Base-by-base conservation (phyloP, 2,888 invertebrate species). In the Oxyteleia sp. region DNA sequence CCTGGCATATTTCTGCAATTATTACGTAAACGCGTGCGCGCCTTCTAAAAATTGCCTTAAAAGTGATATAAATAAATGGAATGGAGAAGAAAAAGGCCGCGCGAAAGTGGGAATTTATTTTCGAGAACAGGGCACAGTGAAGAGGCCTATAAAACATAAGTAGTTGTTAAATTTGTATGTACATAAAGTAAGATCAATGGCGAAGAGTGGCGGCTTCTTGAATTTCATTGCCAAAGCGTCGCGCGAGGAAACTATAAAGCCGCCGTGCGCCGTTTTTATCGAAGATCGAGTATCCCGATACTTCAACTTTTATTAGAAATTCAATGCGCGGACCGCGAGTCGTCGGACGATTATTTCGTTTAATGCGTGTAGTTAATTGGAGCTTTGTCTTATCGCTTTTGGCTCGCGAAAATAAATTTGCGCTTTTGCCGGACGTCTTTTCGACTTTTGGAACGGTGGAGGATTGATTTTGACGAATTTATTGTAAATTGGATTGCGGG, bases 61-160 rank as follows among this genome's bases (percentile, higher is more conserved):
- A 29, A 2, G 16, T 2, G 15, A 3, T n/a, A 69, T 45, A 57
- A 74, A 72, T 63, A 74, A 63, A 35, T 47, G 38, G 13, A 55
- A 64, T 20, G 26, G 59, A 38, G 45, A 59, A 38, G 13, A 35
- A 26, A 32, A 63, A 45, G n/a, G n/a, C 16, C 8, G 29, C 18
- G 23, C 32, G 23, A 43, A n/a, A 47, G 41, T 35, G 38, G n/a
- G 29, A 29, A 80, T 49, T 57, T 66, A 72, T 49, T 80, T 80
- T 72, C 51, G 80, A 72, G 45, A 72, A 72, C 66, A n/a, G 66
- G 61, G 59, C 23, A 16, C 7, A 41, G 71, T 8, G 49, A 72
- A 64, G 74, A 61, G 68, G 81, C 63, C 74, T 68, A 81, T 81
- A 81, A 81, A 81, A 68, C 74, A 51, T 38, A 81, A 81, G 80